Evolutionary conservation across 2,113 vertebrate species (phyloP).

Genomic region (Pimephales promelas): DNA sequence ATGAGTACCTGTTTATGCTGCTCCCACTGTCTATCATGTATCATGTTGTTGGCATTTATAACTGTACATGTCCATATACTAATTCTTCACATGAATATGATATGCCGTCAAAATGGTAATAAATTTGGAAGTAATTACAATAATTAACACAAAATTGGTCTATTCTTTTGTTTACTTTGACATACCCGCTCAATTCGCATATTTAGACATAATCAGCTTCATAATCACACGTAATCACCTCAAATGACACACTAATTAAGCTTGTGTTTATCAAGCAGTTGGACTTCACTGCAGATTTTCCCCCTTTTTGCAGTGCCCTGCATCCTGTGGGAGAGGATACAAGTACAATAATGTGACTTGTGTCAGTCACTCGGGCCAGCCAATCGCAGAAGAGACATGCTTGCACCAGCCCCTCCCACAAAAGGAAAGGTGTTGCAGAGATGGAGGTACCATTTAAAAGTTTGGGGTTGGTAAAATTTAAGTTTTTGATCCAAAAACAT

Average conservation of each 20-base stretch:
- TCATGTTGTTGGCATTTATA: neutral
- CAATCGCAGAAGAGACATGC: slow-evolving; percentile 85
- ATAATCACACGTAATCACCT: neutral
- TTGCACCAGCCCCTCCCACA: slow-evolving; percentile 83
- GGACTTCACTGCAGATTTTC: slow-evolving; percentile 15
- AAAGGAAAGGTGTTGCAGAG: slow-evolving; percentile 87
- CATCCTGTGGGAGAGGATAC: slow-evolving; percentile 89
- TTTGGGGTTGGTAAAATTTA: neutral
- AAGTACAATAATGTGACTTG: slow-evolving; percentile 89
- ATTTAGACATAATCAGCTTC: neutral
- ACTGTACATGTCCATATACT: neutral
- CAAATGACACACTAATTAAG: neutral
- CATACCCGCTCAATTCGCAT: neutral
- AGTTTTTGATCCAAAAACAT: too few relatives aligned
- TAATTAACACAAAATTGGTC: neutral
- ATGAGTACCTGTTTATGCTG: neutral
- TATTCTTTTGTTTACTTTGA: slow-evolving; percentile 5
- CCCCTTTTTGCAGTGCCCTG: slow-evolving; percentile 83
- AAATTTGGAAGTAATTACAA: neutral
- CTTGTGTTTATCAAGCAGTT: slow-evolving; percentile 10
- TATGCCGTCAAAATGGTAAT: neutral
- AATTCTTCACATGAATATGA: neutral
- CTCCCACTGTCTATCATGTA: neutral
- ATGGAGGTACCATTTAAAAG: slow-evolving; percentile 71
- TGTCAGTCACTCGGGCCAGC: slow-evolving; percentile 83